Percentiles rank a stretch among this genome's conserved stretches.
Conservation (phyloP, 2,113 vertebrate genomes). For the Sceloporus tristichus region DNA sequence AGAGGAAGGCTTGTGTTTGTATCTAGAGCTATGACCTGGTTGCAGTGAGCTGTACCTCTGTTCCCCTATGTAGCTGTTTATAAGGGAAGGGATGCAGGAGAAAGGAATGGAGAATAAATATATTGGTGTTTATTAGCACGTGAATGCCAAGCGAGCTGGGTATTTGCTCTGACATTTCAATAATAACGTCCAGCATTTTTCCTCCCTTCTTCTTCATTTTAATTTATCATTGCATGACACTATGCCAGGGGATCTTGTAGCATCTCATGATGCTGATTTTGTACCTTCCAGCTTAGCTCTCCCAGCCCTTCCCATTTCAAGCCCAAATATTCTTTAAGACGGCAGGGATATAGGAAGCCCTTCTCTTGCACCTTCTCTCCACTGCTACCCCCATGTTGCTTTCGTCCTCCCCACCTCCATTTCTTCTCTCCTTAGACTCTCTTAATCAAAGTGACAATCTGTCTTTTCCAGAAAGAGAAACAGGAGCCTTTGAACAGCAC, state of each 20-base stretch:
- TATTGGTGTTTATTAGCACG: constrained; percentile 67
- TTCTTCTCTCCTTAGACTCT: constrained; percentile 58
- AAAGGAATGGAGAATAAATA: constrained; percentile 67
- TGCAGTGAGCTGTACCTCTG: constrained; percentile 65
- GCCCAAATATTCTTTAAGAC: constrained; percentile 59
- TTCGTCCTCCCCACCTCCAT: constrained; percentile 34
- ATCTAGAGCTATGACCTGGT: constrained; percentile 70
- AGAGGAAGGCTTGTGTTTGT: constrained; percentile 3
- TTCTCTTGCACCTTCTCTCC: no score
- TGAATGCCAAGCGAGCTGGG: constrained; percentile 68
- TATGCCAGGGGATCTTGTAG: no score
- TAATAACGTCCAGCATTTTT: constrained; percentile 59
- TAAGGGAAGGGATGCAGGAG: constrained; percentile 46
- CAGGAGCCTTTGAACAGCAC: constrained; percentile 61
- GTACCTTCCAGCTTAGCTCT: constrained; percentile 29
- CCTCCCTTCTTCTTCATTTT: constrained; percentile 47
- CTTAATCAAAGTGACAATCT: constrained; percentile 78
- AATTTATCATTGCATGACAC: constrained; percentile 69
- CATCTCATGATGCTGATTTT: constrained; percentile 61
- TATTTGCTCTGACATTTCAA: constrained; percentile 74
- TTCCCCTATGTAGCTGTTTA: constrained; percentile 51
- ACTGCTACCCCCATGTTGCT: constrained; percentile 25
- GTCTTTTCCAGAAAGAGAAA: constrained; percentile 66
- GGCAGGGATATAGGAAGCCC: constrained; percentile 43
- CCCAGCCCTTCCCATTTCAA: constrained; percentile 43